Evolutionary conservation across 2,113 vertebrate species (phyloP).

Genomic region (Sigmodon hispidus): DNA sequence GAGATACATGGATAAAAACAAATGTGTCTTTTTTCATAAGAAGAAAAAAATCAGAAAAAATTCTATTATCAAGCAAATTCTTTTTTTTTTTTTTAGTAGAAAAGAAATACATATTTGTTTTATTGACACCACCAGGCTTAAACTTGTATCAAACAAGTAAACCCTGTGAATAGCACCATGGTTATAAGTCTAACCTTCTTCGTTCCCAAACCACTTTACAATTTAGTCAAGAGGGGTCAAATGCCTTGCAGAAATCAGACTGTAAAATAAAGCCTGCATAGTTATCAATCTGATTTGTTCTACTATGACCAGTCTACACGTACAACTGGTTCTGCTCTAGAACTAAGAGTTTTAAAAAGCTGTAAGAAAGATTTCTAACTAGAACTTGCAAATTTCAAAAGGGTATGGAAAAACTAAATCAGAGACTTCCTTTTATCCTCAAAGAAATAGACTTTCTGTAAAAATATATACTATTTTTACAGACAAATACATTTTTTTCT

Average conservation of each 20-base stretch:
- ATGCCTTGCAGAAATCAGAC: constrained; percentile 51
- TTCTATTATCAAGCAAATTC: neutral
- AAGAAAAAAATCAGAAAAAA: neutral
- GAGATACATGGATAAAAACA: too few species aligned
- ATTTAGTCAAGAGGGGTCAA: constrained; percentile 54
- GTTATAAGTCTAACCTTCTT: constrained; percentile 32
- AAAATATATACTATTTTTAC: constrained; percentile 81
- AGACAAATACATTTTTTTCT: constrained; percentile 73
- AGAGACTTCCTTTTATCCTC: neutral
- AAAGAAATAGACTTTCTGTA: constrained; percentile 79
- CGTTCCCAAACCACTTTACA: constrained; percentile 68
- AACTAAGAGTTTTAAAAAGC: constrained; percentile 60
- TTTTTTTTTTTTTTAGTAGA: neutral
- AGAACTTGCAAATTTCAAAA: constrained; percentile 54
- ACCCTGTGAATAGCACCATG: constrained; percentile 78
- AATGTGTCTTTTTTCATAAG: too few species aligned
- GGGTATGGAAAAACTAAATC: constrained; percentile 62
- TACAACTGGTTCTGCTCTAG: constrained; percentile 50
- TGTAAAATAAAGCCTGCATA: constrained; percentile 69
- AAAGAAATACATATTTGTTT: constrained; percentile 64
- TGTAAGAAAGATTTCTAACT: constrained; percentile 67
- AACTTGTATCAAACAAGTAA: constrained; percentile 75
- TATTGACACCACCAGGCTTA: constrained; percentile 77
- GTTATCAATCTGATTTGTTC: constrained; percentile 51
- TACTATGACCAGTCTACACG: constrained; percentile 50